Percentiles rank a stretch among this genome's conserved stretches.
phyloP scores from a whole-genome alignment of 1,140 invertebrate species.

The Cotesia typhae region DNA sequence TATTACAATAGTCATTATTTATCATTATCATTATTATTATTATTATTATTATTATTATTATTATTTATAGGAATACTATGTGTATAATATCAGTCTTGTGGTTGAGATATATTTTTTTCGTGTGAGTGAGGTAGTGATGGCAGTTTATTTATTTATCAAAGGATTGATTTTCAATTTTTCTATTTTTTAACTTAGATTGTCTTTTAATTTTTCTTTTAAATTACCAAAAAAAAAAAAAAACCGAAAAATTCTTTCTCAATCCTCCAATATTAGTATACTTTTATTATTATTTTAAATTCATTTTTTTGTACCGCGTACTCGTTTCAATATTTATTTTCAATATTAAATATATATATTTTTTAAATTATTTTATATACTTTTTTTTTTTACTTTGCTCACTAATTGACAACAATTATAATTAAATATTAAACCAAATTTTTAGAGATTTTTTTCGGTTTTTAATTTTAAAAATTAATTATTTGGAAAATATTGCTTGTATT shows the following conservation, averaged over 20 bases:
- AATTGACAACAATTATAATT: slow-evolving; percentile 26
- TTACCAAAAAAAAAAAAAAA: too few species aligned
- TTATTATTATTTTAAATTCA: slow-evolving; percentile 44
- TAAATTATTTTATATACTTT: not conserved
- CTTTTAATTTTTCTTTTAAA: too few species aligned
- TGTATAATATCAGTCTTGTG: slow-evolving; percentile 65
- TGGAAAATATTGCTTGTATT: too few species aligned
- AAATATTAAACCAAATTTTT: too few species aligned
- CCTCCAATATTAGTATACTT: slow-evolving; percentile 55
- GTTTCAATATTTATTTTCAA: slow-evolving; percentile 32
- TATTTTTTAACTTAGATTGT: not conserved
- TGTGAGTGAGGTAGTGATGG: slow-evolving; percentile 66
- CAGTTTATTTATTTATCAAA: slow-evolving; percentile 46
- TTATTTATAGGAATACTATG: slow-evolving; percentile 64
- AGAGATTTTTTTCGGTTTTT: too few species aligned
- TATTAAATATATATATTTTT: slow-evolving; percentile 10
- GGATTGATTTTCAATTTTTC: too few species aligned
- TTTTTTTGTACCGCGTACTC: slow-evolving; percentile 61
- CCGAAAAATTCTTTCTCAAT: slow-evolving; percentile 17
- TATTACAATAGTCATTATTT: too few species aligned
- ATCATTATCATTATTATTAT: slow-evolving; percentile 13
- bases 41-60: slow-evolving; percentile 41
- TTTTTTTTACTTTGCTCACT: slow-evolving; percentile 14
- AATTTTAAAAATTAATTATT: too few species aligned
- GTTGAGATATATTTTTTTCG: slow-evolving; percentile 64